A percentile compares a stretch with the other conserved stretches of the same genome.
Conservation (phyloP, 1,140 invertebrate species). For the Dufourea novaeangliae region DNA sequence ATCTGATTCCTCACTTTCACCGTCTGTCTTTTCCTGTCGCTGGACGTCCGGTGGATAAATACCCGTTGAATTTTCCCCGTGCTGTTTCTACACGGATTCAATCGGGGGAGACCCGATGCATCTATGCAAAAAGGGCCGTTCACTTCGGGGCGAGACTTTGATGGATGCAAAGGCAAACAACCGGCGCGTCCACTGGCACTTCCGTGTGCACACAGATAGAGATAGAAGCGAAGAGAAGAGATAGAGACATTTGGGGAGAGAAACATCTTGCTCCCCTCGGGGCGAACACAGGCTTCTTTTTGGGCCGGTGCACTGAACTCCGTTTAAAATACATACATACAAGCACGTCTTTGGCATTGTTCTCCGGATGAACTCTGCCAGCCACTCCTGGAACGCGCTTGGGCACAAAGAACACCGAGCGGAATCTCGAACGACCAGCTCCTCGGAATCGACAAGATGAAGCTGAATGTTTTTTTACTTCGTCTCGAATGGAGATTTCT, state of each 20-base stretch:
- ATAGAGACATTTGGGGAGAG: not conserved
- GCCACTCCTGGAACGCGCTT: slow-evolving; percentile 3
- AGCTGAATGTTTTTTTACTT: slow-evolving; percentile 10
- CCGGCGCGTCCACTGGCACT: not conserved
- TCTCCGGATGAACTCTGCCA: not conserved
- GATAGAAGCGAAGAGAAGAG: not conserved
- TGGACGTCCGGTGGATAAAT: not conserved
- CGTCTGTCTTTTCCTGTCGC: not conserved
- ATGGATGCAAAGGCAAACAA: slow-evolving; percentile 39
- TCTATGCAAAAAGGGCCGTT: not conserved
- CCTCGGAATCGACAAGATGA: not conserved
- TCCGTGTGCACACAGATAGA: not conserved
- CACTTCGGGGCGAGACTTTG: slow-evolving; percentile 9
- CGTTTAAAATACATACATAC: slow-evolving; percentile 14
- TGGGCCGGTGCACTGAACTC: not conserved
- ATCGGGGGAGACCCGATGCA: slow-evolving; percentile 5
- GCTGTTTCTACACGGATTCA: not conserved
- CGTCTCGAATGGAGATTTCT: not conserved
- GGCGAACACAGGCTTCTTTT: not conserved
- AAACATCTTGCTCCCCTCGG: not conserved
- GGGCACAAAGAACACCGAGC: not conserved
- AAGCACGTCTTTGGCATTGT: slow-evolving; percentile 13
- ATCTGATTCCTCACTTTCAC: too few relatives aligned
- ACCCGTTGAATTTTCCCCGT: not conserved
- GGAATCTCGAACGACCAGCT: not conserved